Base-by-base conservation (phyloP, 1,140 invertebrate species). In the Gryllus bimaculatus region DNA sequence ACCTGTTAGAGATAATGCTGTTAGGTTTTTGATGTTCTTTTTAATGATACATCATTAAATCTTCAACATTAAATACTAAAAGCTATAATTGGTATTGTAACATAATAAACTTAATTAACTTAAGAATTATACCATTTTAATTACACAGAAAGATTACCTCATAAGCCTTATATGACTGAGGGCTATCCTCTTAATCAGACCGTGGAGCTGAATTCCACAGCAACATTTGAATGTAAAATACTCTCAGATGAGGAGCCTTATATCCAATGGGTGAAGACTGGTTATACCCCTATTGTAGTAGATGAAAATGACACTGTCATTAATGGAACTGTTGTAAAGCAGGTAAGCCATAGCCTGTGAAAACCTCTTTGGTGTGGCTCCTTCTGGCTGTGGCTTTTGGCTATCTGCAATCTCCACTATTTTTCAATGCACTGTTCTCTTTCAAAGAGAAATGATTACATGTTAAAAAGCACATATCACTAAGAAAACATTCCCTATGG, bases 111-210 rank as follows among this genome's bases (percentile, higher is more conserved):
- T 39, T 39, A 39, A 39, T 39, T 39, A 39, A 66, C 18, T 66
- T 66, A 66, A 66, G 54, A 66, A 18, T 66, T 13, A 66, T 66
- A 7, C 54, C 54, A 13, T 39, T 10, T 66, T 66, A 10, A 13
- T 66, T 66, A 66, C 18, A 18, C 82, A 94, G 93, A 94, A 84
- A 89, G 93, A 79, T 91, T 91, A 81, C 93, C 92, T 80, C 91
- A 93, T 81, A 91, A 91, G 84, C 94, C 94, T 47, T 93, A 94
- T 83, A 93, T 94, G 83, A 91, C 91, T 84, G 90, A 91, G 81
- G 92, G 91, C 21, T 93, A 91, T 86, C 93, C 93, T 39, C 89
- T 91, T 81, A 97, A 96, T 85, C 86, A 91, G 81, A 96, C 94
- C 2, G 92, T 90, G 18, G 81, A 91, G 79, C 87, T 92, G 8